Evolutionary conservation across 2,113 vertebrate genomes (phyloP).

Genomic region (Capreolus pygargus): DNA sequence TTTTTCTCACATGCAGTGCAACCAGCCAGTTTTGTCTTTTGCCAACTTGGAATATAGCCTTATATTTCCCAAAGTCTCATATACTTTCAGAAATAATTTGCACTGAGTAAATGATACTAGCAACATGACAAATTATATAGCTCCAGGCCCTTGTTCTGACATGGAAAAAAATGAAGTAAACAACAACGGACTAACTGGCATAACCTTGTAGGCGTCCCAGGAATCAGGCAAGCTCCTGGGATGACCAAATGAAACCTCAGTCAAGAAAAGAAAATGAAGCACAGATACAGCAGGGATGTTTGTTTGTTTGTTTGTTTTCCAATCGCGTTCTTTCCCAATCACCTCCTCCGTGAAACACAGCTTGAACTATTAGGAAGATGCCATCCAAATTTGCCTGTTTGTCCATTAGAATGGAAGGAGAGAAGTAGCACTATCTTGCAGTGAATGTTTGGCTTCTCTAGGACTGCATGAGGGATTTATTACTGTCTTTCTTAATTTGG

Average conservation of each 20-base stretch:
- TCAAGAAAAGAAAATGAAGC: neutral
- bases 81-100: neutral
- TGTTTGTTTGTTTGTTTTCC: neutral
- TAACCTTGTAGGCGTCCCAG: neutral
- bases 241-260: neutral
- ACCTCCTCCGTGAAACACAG: neutral
- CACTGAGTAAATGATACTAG: neutral
- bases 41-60: neutral
- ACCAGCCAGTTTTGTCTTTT: neutral
- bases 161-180: neutral
- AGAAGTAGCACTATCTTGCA: neutral
- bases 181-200: neutral
- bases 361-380: neutral
- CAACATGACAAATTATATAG: neutral
- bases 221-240: neutral
- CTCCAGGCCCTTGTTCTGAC: neutral
- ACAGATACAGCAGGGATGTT: neutral
- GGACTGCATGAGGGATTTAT: neutral
- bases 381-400: neutral
- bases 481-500: neutral
- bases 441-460: neutral
- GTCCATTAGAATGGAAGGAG: neutral
- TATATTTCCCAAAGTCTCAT: neutral
- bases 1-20: neutral
- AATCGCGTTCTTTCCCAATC: neutral